Conservation (phyloP, 2,113 vertebrate genomes). For the Lagenorhynchus albirostris region DNA sequence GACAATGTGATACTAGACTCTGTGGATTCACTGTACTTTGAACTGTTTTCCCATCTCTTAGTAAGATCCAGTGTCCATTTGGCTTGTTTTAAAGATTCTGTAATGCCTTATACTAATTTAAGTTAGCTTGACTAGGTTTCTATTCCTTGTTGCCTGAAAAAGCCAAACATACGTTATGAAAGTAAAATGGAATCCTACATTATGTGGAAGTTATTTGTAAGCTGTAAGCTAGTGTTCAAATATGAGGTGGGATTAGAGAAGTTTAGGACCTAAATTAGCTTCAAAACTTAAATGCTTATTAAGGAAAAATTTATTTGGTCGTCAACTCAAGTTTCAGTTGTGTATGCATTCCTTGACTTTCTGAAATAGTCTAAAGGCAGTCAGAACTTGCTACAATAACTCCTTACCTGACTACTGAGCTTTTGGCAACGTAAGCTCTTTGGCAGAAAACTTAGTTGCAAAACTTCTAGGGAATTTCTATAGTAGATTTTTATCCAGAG, state of each 20-base stretch:
- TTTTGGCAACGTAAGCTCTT: not conserved
- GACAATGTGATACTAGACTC: not conserved
- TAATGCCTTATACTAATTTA: not conserved
- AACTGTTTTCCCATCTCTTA: not conserved
- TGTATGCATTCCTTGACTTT: not conserved
- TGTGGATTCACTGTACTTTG: not conserved
- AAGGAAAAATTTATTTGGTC: not conserved
- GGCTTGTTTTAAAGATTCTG: not conserved
- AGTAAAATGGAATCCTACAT: not conserved
- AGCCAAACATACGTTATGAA: not conserved
- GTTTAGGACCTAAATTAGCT: not conserved
- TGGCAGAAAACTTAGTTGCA: constrained; percentile 5
- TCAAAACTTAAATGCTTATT: not conserved
- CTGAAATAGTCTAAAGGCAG: not conserved
- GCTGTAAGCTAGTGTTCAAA: not conserved
- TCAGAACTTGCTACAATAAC: not conserved
- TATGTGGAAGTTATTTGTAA: not conserved
- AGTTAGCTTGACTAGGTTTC: not conserved
- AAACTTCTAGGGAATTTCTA: not conserved
- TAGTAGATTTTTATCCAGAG: not conserved
- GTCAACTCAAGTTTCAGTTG: not conserved
- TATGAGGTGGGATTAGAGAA: not conserved
- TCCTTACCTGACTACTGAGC: not conserved
- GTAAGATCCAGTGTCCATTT: not conserved
- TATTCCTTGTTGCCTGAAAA: not conserved